Evolutionary conservation across 2,888 invertebrate genomes (phyloP), one percentile per base, ranked within the genome.

Genomic region (Drosophila limbata): DNA sequence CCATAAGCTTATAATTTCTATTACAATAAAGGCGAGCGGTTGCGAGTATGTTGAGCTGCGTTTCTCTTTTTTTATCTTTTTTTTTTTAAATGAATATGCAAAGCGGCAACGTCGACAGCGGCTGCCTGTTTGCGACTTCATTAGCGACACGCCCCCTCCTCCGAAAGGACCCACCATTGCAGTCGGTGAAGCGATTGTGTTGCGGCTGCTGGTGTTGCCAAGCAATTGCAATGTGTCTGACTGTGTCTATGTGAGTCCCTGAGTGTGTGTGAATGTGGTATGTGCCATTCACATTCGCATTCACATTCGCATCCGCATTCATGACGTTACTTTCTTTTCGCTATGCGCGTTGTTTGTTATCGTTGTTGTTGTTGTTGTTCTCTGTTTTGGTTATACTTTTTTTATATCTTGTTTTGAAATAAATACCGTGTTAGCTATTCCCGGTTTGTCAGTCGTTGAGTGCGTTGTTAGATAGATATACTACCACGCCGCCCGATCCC

Each of bases 121-220:
- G 61, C 68, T 78, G 79, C 71, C 83, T 84, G 87, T 86, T 86
- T 84, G 84, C 88, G 81, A 81, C 88, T 84, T 87, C 89, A 89
- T 89, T 89, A 87, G 89, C 84, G 89, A 74, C 81, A 84, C 33
- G 13, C 13, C 19, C 3, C 35, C 35, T 19, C 0, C 19, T 8
- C 19, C 64, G 33, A 40, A 57, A 44, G 59, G 60, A 62, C 45
- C 37, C 53, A 17, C 44, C 79, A 55, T 19, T 70, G 76, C 76
- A 79, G 47, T 35, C 48, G 33, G 40, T 35, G 33, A 42, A 62
- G 44, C 45, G 48, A 40, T 57, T 39, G 47, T 40, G 21, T 51
- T 37, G 57, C 66, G 15, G 55, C 31, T 67, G 59, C 50, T 69
- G 76, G 61, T 88, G 88, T 82, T 88, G 84, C 89, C 84, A 86